Evolutionary conservation across 1,140 invertebrate genomes (phyloP), one percentile per base, ranked within the genome.

Genomic region (Hycleus cichorii): DNA sequence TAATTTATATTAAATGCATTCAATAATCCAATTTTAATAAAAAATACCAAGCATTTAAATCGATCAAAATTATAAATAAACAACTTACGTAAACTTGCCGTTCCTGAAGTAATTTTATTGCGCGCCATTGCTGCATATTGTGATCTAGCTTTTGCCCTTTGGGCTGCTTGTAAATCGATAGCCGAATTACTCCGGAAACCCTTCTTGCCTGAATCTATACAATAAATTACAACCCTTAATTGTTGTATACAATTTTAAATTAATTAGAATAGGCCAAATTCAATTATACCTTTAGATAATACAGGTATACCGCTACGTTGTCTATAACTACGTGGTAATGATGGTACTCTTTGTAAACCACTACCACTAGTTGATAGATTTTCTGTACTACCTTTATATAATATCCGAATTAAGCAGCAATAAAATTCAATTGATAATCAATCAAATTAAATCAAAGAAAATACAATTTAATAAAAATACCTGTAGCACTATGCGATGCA

Each of bases 81-180:
- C 25, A 54, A 87, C 86, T 86, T 79, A 90, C 88, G 85, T 68
- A 87, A 72, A 62, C 87, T 88, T 26, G 86, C 87, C 0, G 80
- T 82, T 63, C 82, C 84, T 57, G 82, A 80, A 48, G 83, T 81
- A 42, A 83, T 77, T 75, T 90, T 90, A 57, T 86, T 82, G 26
- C 89, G 77, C 45, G 83, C 83, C 72, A 90, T 80, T 61, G 86
- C 83, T 12, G 88, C 87, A 73, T 91, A 92, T 60, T 89, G 81
- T 38, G 87, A 83, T 56, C 91, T 79, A 0, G 85, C 88, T 65
- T 90, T 88, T 11, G 91, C 91, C 50, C 91, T 77, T 74, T 92
- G 87, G 25, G 86, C 91, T 7, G 91, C 91, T 64, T 90, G 89
- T 51, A 93, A 81, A 79, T 97, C 94, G 69, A 96, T 91, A 42